Conservation (phyloP, 2,888 invertebrate genomes). For the Polyommatus icarus region DNA sequence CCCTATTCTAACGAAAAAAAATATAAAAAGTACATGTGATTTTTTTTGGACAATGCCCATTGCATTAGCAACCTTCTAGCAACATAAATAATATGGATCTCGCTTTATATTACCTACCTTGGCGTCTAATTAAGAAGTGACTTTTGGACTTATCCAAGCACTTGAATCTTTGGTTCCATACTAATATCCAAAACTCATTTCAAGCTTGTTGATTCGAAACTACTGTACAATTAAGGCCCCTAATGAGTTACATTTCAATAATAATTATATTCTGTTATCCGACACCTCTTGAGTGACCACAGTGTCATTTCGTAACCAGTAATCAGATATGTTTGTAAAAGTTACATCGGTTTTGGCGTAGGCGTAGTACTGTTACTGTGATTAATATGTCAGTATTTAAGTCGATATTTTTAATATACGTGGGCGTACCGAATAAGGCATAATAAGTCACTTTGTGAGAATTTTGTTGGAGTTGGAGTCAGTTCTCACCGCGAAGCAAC, state of each 20-base stretch:
- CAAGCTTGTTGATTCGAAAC: not conserved
- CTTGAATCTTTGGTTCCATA: not conserved
- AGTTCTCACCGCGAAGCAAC: not conserved
- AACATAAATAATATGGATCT: too few species aligned
- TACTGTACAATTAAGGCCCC: not conserved
- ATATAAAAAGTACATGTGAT: too few species aligned
- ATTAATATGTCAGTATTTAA: constrained; percentile 1
- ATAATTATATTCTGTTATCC: not conserved
- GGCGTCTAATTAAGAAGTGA: not conserved
- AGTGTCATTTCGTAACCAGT: not conserved
- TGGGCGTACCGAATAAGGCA: not conserved
- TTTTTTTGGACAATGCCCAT: too few species aligned
- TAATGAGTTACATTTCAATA: constrained; percentile 1
- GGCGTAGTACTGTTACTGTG: constrained; percentile 6
- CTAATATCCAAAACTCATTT: not conserved
- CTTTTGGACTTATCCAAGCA: not conserved
- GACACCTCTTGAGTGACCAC: constrained; percentile 1
- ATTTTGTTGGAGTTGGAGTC: not conserved
- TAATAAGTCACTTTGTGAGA: not conserved
- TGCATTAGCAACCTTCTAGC: too few species aligned
- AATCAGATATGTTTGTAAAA: constrained; percentile 9
- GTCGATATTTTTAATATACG: constrained; percentile 2
- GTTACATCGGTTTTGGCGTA: constrained; percentile 9
- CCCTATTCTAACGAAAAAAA: too few species aligned
- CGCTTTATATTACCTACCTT: too few species aligned